These are phyloP conservation scores for Gonioctena quinquepunctata DNA, from an alignment of 1,140 invertebrate genomes.

Conservation along the genomic window DNA sequence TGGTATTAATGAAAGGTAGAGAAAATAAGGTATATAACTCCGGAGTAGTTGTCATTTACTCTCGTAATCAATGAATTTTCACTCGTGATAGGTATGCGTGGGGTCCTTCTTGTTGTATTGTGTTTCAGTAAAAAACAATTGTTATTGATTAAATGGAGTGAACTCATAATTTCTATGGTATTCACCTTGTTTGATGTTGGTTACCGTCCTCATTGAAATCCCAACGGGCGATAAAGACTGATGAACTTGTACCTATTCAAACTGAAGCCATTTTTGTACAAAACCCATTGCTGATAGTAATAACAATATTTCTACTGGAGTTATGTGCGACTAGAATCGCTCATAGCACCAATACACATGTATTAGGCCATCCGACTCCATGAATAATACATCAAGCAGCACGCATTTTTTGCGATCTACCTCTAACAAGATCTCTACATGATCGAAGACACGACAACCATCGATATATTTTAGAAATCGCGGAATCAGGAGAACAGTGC, in stretches of 20 bases:
- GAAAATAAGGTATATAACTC: no score
- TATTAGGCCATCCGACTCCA: conserved; percentile 25
- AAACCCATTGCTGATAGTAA: conserved; percentile 21
- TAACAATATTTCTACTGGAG: conserved; percentile 45
- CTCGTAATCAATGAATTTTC: no score
- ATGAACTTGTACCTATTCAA: conserved; percentile 6
- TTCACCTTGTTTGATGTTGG: no score
- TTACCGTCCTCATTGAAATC: no score
- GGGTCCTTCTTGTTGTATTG: no score
- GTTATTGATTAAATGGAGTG: no score
- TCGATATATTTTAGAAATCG: not conserved
- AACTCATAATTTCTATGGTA: no score
- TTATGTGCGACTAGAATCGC: conserved; percentile 40
- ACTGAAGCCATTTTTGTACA: conserved; percentile 7
- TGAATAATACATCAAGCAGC: conserved; percentile 31
- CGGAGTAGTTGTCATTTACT: no score
- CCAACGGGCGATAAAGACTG: not conserved
- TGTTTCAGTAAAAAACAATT: no score
- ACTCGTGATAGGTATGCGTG: no score
- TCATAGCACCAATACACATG: conserved; percentile 35
- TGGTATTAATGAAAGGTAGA: no score
- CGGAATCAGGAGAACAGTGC: not conserved
- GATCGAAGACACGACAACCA: conserved; percentile 19
- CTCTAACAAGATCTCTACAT: conserved; percentile 34
- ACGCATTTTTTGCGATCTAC: conserved; percentile 18